Evolutionary conservation across 2,888 invertebrate genomes (phyloP).

Genomic region (Plusia festucae): DNA sequence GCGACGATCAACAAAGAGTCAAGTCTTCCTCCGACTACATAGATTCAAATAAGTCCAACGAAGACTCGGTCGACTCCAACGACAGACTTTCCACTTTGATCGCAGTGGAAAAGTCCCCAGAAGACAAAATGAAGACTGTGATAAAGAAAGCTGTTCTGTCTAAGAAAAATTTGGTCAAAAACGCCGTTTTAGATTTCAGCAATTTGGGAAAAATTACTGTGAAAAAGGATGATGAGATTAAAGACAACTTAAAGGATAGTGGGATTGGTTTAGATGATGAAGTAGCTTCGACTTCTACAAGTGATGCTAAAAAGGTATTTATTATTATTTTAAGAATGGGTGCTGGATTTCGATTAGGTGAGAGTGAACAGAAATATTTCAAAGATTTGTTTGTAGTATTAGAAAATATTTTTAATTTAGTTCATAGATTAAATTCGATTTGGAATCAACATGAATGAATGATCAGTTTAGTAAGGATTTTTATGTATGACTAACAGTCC

Average conservation of each 20-base stretch:
- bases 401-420: not conserved
- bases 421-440: not conserved
- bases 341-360: conserved; percentile 3
- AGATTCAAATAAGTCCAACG: conserved; percentile 84
- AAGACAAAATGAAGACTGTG: conserved; percentile 83
- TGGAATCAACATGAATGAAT: not conserved
- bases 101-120: conserved; percentile 80
- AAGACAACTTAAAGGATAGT: conserved; percentile 83
- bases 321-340: not conserved
- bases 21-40: conserved; percentile 81
- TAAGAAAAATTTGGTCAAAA: conserved; percentile 81
- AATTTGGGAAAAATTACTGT: conserved; percentile 73
- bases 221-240: conserved; percentile 72
- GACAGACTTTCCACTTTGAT: conserved; percentile 78
- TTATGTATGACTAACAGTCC: not conserved
- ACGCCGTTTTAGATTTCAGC: conserved; percentile 80
- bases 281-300: conserved; percentile 67
- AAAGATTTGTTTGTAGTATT: not conserved
- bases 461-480: not conserved
- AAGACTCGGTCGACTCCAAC: conserved; percentile 82
- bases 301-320: conserved; percentile 80
- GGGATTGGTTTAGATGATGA: conserved; percentile 81
- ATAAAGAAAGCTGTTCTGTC: conserved; percentile 81
- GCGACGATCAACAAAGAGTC: conserved; percentile 83
- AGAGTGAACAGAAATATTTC: not conserved